A percentile compares a stretch with the other conserved stretches of the same genome.
These are phyloP conservation scores for Sericinus montela DNA, from an alignment of 2,888 invertebrate species.

Conservation along the genomic window DNA sequence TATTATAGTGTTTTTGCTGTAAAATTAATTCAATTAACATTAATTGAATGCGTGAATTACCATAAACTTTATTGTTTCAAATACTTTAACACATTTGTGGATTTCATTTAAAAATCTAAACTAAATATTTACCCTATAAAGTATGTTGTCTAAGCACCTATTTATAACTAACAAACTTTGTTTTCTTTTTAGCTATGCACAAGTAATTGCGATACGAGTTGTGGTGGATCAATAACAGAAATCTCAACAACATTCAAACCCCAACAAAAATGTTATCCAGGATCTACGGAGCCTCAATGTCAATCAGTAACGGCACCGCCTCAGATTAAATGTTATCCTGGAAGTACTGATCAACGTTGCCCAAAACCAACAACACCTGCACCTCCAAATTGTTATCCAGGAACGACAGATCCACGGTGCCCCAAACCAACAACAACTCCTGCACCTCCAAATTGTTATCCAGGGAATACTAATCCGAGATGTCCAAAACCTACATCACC, in stretches of 20 bases:
- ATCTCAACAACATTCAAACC: conserved; percentile 51
- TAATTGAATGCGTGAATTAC: no score
- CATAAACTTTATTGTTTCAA: no score
- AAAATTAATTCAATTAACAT: no score
- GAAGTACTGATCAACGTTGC: conserved; percentile 28
- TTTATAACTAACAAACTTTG: no score
- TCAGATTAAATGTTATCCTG: conserved; percentile 23
- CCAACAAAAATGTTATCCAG: conserved; percentile 32
- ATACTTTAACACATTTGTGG: no score
- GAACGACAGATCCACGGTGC: conserved; percentile 33
- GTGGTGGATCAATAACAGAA: conserved; percentile 47
- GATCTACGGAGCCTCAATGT: conserved; percentile 29
- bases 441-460: conserved; percentile 22
- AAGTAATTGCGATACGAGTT: conserved; percentile 57
- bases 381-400: conserved; percentile 32
- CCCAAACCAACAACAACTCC: conserved; percentile 30
- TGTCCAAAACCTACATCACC: conserved; percentile 34
- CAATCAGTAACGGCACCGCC: conserved; percentile 13
- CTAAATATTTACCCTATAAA: no score
- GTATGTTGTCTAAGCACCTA: no score
- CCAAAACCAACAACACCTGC: conserved; percentile 32
- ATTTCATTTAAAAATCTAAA: no score
- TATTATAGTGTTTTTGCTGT: no score
- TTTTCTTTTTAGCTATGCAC: conserved; percentile 51
- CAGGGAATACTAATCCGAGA: conserved; percentile 29